phyloP scores from a whole-genome alignment of 2,888 invertebrate species.

The Venusia cambrica region DNA sequence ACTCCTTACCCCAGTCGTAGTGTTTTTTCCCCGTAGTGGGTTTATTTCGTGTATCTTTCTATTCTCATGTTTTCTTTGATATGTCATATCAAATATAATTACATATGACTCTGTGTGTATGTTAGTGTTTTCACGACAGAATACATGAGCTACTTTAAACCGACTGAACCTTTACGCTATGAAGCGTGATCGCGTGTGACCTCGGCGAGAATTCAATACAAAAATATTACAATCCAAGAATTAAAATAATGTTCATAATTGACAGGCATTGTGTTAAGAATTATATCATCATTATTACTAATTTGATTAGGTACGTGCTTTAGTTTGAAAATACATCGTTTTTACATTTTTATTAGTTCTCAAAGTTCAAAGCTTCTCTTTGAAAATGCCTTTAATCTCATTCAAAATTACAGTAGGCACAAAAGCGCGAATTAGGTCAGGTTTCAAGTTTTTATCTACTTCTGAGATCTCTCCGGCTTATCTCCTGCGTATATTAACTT shows the following conservation, averaged over 20 bases:
- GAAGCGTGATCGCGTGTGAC: conserved; percentile 36
- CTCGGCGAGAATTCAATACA: conserved; percentile 26
- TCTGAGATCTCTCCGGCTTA: conserved; percentile 6
- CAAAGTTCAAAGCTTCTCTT: conserved; percentile 1
- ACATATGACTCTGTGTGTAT: conserved; percentile 27
- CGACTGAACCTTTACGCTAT: conserved; percentile 33
- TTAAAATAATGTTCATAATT: conserved; percentile 36
- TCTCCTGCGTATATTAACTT: neutral
- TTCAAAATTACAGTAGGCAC: conserved; percentile 2
- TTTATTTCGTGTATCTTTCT: no score
- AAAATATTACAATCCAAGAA: conserved; percentile 30
- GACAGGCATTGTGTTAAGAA: conserved; percentile 16
- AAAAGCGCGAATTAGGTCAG: conserved; percentile 5
- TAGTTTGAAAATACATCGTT: no score
- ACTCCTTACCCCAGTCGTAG: no score
- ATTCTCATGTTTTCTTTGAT: no score
- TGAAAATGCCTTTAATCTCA: conserved; percentile 8
- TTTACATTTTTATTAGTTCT: conserved; percentile 3
- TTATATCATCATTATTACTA: no score
- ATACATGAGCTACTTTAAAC: conserved; percentile 15
- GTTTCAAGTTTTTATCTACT: conserved; percentile 10
- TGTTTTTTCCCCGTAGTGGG: no score
- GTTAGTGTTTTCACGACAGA: conserved; percentile 23
- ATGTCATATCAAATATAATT: no score
- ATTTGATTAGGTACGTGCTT: no score